Base-by-base conservation (phyloP, 1,140 invertebrate genomes). In the Melitaea cinxia region DNA sequence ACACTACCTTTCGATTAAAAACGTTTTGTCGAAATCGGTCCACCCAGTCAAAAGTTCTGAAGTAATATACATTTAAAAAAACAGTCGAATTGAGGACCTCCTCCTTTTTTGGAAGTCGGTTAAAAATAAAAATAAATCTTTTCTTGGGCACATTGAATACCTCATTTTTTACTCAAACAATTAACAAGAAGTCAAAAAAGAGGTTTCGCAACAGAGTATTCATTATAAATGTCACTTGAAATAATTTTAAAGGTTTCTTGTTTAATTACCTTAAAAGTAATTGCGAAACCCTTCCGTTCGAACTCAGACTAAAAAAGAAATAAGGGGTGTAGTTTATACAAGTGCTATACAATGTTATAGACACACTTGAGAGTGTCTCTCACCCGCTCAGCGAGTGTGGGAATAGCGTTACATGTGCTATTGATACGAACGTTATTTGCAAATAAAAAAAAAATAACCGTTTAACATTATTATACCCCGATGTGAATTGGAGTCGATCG, bases 361-460 rank as follows among this genome's bases (percentile, higher is more conserved):
- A n/a, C 12, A 47, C 1, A 24, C 19, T 47, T 47, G 10, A 47
- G 23, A 47, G 19, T 47, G 42, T 47, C 23, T 47, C 42, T 21
- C 42, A 24, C 14, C 12, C 28, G 37, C 35, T 39, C 21, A 7
- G 23, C 30, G 15, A 65, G 62, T 65, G 62, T 65, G 62, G 54
- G 62, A 65, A 65, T 35, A 24, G 54, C 24, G 30, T 14, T 28
- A 55, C 60, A 62, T 62, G 39, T 62, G 60, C 47, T 30, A 19
- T 21, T 55, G 37, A 5, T 62, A 61, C 28, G 60, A 62, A 62
- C 37, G 19, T 23, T 30, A 28, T 50, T 61, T 61, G 24, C 10
- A 12, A 33, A 61, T 14, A 61, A 62, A 62, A 28, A 61, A 61
- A 61, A 62, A 28, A 61, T 53, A 61, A 54, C 33, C 26, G 17